Conservation (phyloP, 1,140 invertebrate genomes). For the Bombus fervidus region DNA sequence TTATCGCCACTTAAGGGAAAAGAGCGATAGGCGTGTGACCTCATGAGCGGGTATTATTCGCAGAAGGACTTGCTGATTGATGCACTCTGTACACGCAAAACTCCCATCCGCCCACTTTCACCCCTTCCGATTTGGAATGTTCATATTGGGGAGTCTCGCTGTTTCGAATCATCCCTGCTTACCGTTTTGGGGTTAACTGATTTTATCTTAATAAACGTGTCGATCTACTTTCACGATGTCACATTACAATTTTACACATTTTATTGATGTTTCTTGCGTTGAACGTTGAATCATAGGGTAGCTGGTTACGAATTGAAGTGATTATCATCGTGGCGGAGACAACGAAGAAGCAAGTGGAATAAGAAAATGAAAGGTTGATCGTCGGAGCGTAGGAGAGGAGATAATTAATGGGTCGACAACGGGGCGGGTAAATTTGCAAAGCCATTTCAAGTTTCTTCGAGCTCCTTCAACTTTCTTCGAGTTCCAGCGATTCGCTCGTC, state of each 20-base stretch:
- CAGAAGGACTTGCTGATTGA: conserved; percentile 76
- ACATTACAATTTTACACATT: background rate
- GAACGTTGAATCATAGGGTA: background rate
- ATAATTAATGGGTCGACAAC: conserved; percentile 76
- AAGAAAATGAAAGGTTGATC: conserved; percentile 42
- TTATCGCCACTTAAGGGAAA: conserved; percentile 77
- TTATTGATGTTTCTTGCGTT: background rate
- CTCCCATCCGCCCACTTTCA: conserved; percentile 55
- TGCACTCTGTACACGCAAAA: conserved; percentile 76
- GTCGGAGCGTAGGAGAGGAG: conserved; percentile 35
- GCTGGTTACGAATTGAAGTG: background rate
- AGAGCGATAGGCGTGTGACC: conserved; percentile 75
- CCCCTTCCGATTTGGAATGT: conserved; percentile 66
- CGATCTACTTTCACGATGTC: background rate
- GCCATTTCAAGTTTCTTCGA: conserved; percentile 78
- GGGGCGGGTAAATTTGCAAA: conserved; percentile 79
- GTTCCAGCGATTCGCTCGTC: conserved; percentile 51
- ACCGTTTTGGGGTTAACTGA: conserved; percentile 29
- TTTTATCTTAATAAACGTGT: conserved; percentile 39
- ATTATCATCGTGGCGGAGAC: background rate
- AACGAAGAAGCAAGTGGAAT: background rate
- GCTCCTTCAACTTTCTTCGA: conserved; percentile 70
- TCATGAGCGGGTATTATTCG: conserved; percentile 71
- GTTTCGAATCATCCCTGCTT: conserved; percentile 52
- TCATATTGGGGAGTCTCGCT: conserved; percentile 65